A percentile compares a stretch with the other conserved stretches of the same genome.
Conservation (phyloP, 2,797 vertebrate genomes). For the Danio choprae region DNA sequence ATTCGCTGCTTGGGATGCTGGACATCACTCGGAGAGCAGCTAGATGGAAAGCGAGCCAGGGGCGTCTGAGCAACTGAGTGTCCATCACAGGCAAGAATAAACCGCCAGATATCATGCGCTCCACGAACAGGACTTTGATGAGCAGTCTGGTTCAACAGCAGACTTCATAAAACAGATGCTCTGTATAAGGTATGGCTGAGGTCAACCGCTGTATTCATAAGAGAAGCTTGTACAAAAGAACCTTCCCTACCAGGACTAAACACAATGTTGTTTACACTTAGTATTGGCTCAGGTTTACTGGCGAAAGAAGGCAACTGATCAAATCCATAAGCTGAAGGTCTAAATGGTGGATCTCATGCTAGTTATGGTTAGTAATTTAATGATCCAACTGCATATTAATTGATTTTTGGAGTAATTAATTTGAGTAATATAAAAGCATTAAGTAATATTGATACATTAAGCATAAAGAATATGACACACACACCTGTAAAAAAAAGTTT, state of each 20-base stretch:
- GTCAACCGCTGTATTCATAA: conserved; percentile 27
- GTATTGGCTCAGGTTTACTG: not conserved
- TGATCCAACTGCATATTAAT: too few relatives aligned
- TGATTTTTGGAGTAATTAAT: too few relatives aligned
- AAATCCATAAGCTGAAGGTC: too few relatives aligned
- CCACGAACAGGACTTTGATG: conserved; percentile 33
- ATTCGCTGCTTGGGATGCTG: conserved; percentile 52
- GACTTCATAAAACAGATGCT: conserved; percentile 42
- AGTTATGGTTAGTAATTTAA: too few relatives aligned
- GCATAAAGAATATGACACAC: not conserved
- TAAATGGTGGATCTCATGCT: too few relatives aligned
- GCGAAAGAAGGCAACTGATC: too few relatives aligned
- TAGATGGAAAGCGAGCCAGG: conserved; percentile 15
- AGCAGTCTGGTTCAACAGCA: conserved; percentile 32
- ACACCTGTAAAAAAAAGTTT: not conserved
- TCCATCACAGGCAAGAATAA: conserved; percentile 50
- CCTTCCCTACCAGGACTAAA: not conserved
- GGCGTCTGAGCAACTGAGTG: conserved; percentile 21
- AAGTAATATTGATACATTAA: too few relatives aligned
- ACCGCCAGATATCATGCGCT: conserved; percentile 39
- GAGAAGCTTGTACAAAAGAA: not conserved
- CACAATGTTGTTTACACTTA: not conserved
- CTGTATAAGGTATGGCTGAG: conserved; percentile 15
- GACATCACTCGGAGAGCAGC: conserved; percentile 35
- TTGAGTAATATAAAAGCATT: too few relatives aligned